Conservation (phyloP, 2,888 invertebrate genomes). For the Sarcophaga variegata region DNA sequence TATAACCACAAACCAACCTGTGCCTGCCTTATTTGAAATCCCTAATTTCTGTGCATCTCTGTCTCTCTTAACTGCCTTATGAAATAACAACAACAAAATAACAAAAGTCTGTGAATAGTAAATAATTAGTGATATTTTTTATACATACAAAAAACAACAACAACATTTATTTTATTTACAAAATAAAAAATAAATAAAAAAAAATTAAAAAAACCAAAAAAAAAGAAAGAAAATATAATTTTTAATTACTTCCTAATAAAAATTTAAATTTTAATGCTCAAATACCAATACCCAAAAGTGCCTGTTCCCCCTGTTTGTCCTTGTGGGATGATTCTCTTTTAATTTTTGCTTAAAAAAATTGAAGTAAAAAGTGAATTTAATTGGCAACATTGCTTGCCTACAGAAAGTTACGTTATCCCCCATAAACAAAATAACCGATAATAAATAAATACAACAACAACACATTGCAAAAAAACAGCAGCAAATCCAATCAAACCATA, state of each 20-base stretch:
- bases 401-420: conserved; percentile 42
- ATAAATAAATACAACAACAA: conserved; percentile 30
- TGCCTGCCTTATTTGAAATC: conserved; percentile 53
- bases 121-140: conserved; percentile 59
- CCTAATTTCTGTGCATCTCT: not conserved
- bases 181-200: conserved; percentile 20
- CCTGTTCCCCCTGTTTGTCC: not conserved
- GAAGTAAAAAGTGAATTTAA: not conserved
- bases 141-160: conserved; percentile 11
- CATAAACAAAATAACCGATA: conserved; percentile 8
- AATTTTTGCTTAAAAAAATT: not conserved
- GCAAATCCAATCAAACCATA: conserved; percentile 38
- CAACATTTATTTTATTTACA: conserved; percentile 6
- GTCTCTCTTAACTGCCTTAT: conserved; percentile 62
- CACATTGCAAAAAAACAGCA: conserved; percentile 13
- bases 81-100: conserved; percentile 3
- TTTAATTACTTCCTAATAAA: conserved; percentile 9
- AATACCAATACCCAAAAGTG: not conserved
- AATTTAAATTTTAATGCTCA: not conserved
- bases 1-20: not conserved
- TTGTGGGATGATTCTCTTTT: not conserved
- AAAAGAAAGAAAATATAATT: not conserved
- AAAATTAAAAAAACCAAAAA: conserved; percentile 4
- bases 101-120: conserved; percentile 62
- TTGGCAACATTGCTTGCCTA: not conserved